A percentile compares a stretch with the other conserved stretches of the same genome.
Evolutionary conservation across 2,113 vertebrate species (phyloP).

Genomic region (Agapornis roseicollis): DNA sequence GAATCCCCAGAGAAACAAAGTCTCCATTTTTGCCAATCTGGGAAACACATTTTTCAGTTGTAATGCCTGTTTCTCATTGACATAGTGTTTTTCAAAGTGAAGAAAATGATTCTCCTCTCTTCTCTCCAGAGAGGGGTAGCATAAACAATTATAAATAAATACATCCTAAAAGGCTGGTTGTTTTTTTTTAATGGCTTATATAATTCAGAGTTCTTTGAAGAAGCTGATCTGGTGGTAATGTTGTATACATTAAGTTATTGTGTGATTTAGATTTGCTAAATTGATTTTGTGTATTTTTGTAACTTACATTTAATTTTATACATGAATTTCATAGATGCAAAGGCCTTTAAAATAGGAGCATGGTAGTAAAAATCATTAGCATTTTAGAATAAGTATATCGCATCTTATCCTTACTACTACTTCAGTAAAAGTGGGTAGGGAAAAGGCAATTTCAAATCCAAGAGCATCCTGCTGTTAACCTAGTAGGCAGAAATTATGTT

Average conservation of each 20-base stretch:
- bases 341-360: background rate
- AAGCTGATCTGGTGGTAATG: background rate
- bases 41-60: background rate
- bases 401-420: background rate
- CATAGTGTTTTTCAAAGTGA: background rate
- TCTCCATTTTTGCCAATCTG: background rate
- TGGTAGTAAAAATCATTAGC: background rate
- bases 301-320: background rate
- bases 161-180: background rate
- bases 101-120: background rate
- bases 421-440: background rate
- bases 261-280: background rate
- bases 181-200: background rate
- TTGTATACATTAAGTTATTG: background rate
- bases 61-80: background rate
- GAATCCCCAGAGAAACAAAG: background rate
- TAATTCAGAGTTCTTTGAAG: background rate
- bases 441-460: background rate
- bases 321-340: background rate
- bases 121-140: background rate
- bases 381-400: background rate
- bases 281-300: background rate
- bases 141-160: background rate
- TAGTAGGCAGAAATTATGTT: background rate
- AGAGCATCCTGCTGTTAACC: background rate